Evolutionary conservation across 2,888 invertebrate genomes (phyloP), one percentile per base, ranked within the genome.

Genomic region (Tupiocoris notatus): DNA sequence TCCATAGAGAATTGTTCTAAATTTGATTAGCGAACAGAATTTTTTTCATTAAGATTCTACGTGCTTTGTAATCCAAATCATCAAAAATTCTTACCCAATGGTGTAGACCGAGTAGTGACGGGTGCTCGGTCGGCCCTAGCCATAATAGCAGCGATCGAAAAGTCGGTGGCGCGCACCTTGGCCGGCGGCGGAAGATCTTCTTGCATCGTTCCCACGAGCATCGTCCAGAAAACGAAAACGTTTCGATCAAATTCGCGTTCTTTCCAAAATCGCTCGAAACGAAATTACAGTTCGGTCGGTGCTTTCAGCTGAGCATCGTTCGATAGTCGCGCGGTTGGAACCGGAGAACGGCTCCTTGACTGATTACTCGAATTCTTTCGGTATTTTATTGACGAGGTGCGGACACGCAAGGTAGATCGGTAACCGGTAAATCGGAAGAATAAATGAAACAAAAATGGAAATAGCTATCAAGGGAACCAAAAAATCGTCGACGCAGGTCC

Each of bases 81-180:
- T 57, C 7, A 58, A 58, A 2, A 58, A n/a, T 23, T 18, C 54
- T 63, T 57, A 75, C 65, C 65, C 57, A 75, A 61, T 1, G 64
- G 22, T n/a, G 65, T 18, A 23, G 65, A 75, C 23, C 75, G 39
- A 9, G 64, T 64, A 65, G 75, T 56, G 57, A 65, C 58, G 58
- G 75, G 75, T n/a, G 78, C 67, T 16, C 77, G 64, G n/a, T 77
- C 75, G 54, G 78, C 88, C 88, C 78, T 87, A 84, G 94, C 93
- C 94, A 96, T 96, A 84, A 96, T 95, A 82, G 95, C 95, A 79
- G 95, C 95, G 83, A 96, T 96, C 85, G 95, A 95, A 88, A 96
- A 96, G 88, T 96, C 96, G 80, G 96, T 96, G 85, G 95, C 94
- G 73, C 81, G 82, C 79, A 84, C 84, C 81, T 85, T 85, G 77